phyloP scores from a whole-genome alignment of 1,140 invertebrate species.

The Steinernema feltiae region DNA sequence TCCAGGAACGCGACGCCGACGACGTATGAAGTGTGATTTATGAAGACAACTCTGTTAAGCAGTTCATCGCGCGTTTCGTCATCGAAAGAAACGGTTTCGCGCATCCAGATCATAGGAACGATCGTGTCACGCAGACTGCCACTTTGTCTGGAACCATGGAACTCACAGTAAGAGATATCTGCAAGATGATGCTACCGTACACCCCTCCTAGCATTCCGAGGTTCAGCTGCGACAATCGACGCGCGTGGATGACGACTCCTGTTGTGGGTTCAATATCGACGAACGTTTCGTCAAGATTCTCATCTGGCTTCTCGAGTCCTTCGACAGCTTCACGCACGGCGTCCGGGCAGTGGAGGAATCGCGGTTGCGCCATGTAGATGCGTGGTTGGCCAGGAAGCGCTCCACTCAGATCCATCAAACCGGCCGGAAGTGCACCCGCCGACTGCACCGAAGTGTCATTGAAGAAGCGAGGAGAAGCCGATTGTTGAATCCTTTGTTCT shows the following conservation, averaged over 20 bases:
- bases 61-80: constrained; percentile 32
- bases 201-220: constrained; percentile 51
- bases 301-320: constrained; percentile 30
- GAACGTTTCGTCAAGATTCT: constrained; percentile 44
- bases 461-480: constrained; percentile 44
- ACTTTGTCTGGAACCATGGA: constrained; percentile 17
- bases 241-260: constrained; percentile 47
- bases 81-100: constrained; percentile 32
- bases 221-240: constrained; percentile 49
- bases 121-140: constrained; percentile 20
- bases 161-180: constrained; percentile 15
- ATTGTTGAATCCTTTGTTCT: constrained; percentile 50
- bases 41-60: not conserved
- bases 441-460: constrained; percentile 45
- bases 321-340: constrained; percentile 34
- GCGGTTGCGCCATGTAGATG: constrained; percentile 51
- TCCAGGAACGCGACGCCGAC: constrained; percentile 12
- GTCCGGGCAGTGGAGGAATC: constrained; percentile 45
- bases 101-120: constrained; percentile 36
- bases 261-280: constrained; percentile 50
- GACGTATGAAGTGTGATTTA: constrained; percentile 10
- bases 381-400: constrained; percentile 48
- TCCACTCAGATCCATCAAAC: constrained; percentile 46
- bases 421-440: constrained; percentile 46
- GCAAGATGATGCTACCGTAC: constrained; percentile 23